Base-by-base conservation (phyloP, 2,888 invertebrate genomes). In the Agrenia bidenticulata region DNA sequence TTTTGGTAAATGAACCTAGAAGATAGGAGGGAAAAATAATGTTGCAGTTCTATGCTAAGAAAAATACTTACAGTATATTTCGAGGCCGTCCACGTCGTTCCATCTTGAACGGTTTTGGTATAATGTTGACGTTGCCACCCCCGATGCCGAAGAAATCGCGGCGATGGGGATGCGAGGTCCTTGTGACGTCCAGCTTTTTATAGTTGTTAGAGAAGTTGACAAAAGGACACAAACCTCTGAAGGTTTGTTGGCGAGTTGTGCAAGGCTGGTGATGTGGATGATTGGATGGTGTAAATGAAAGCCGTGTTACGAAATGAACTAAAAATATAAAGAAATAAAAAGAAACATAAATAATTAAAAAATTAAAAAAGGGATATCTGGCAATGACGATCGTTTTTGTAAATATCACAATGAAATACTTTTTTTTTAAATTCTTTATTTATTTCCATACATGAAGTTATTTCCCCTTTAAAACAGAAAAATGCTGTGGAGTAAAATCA, bases 1-100 rank as follows among this genome's bases (percentile, higher is more conserved):
- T n/a, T n/a, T n/a, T n/a, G n/a, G n/a, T n/a, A n/a, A n/a, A n/a
- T n/a, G n/a, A n/a, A n/a, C n/a, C n/a, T n/a, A n/a, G n/a, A n/a
- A n/a, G n/a, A n/a, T n/a, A n/a, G n/a, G n/a, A n/a, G n/a, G n/a
- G n/a, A n/a, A n/a, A n/a, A n/a, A n/a, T n/a, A n/a, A n/a, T n/a
- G n/a, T n/a, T n/a, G n/a, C n/a, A n/a, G n/a, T n/a, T n/a, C n/a
- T n/a, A 32, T 32, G 32, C 32, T 32, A 32, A n/a, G n/a, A n/a
- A 11, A 32, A 32, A 32, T 53, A 49, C 71, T 71, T 71, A 71
- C 71, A 71, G 57, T 24, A 71, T 71, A 62, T 71, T 71, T 45
- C 68, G 49, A 23, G 71, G 71, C 19, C 71, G 61, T 42, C 71
- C 71, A 17, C 71, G 55, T 39, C 68, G 58, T 51, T 71, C 71